A percentile compares a stretch with the other conserved stretches of the same genome.
Conservation (phyloP, 2,797 vertebrate species). For the Acanthurus lineatus region DNA sequence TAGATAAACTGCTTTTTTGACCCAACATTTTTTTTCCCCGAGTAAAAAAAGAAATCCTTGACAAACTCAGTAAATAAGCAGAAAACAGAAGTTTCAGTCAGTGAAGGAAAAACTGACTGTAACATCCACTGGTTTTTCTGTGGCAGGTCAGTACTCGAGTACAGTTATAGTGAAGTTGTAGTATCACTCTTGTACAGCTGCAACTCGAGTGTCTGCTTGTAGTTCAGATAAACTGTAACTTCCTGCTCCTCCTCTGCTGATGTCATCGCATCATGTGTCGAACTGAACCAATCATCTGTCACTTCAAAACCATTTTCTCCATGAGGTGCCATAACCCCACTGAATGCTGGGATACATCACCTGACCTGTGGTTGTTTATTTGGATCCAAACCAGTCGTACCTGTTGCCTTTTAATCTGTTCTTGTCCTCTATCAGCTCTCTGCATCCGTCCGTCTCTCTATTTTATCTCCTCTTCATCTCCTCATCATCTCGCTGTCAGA, state of each 20-base stretch:
- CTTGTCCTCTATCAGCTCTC: slow-evolving; percentile 36
- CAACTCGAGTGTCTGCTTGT: too few species aligned
- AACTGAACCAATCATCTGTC: background rate
- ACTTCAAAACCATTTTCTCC: background rate
- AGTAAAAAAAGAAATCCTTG: too few species aligned
- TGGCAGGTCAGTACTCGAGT: too few species aligned
- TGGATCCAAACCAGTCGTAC: slow-evolving; percentile 63
- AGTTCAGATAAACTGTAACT: too few species aligned
- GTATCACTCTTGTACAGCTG: too few species aligned
- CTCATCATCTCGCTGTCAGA: slow-evolving; percentile 52
- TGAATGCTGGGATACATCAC: slow-evolving; percentile 43
- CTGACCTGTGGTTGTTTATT: slow-evolving; percentile 64
- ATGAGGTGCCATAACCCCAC: background rate
- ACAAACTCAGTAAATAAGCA: too few species aligned
- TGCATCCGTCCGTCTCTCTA: slow-evolving; percentile 43
- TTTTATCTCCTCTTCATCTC: slow-evolving; percentile 41
- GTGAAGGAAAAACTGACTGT: too few species aligned
- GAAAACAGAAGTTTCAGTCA: too few species aligned
- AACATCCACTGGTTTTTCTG: too few species aligned
- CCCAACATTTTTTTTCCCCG: too few species aligned
- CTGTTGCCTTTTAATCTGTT: slow-evolving; percentile 69
- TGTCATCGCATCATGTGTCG: background rate
- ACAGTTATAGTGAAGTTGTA: too few species aligned
- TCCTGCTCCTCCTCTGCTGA: background rate
- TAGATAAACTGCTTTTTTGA: too few species aligned